Evolutionary conservation across 2,113 vertebrate species (phyloP), one percentile per base, ranked within the genome.

Genomic region (Erythrocercus mccallii): DNA sequence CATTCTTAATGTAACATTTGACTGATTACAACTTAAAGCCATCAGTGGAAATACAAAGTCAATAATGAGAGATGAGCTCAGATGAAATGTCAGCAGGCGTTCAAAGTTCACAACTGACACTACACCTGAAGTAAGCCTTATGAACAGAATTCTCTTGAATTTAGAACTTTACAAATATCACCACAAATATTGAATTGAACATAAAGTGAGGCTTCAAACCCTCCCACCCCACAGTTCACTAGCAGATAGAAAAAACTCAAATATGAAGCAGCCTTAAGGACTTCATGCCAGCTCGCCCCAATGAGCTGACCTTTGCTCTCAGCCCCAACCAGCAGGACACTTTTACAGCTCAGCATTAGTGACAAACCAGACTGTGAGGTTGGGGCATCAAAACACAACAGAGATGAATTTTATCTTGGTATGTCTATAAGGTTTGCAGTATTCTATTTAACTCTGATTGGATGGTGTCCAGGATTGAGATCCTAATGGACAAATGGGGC

Each of bases 301-400:
- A 4, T 1, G 18, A 57, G 33, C 22, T 2, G 2, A 64, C 38
- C 38, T 80, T 58, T 62, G 53, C 60, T 73, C 40, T 81, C 24
- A 60, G 31, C 12, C 47, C 37, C 38, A 28, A 45, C 19, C 15
- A 68, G 38, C 48, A 30, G 30, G 81, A 70, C 16, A 45, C 6
- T 84, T 91, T 66, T 58, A 40, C 51, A 74, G 51, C 15, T 62
- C 38, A 31, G 3, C 38, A 28, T 1, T 1, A 72, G 25, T 61
- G 57, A 72, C 0, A 1, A 77, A 60, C 3, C 15, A 57, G 37
- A 28, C 69, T 60, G 20, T 24, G 11, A 37, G 5, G 10, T 0
- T 78, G 33, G 33, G 38, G 8, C 12, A 50, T 56, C 33, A n/a
- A 44, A 35, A 84, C 83, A 18, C 0, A 3, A 71, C 24, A 50